These are phyloP conservation scores for Neodontobutis hainanensis DNA, from an alignment of 2,113 vertebrate species.

Conservation along the genomic window DNA sequence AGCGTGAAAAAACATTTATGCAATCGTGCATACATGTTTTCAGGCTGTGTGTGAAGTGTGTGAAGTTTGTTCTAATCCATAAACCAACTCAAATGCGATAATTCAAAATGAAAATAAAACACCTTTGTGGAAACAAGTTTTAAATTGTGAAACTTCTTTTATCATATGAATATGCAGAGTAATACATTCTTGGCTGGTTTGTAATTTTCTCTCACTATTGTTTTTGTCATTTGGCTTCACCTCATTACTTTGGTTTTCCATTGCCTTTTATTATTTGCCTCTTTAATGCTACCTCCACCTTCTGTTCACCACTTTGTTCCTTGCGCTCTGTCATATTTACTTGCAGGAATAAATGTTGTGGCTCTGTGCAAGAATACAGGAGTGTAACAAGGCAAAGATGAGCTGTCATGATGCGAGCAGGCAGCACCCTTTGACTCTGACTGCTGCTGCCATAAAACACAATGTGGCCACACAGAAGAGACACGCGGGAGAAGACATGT, in stretches of 20 bases:
- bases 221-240: constrained; percentile 41
- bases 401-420: constrained; percentile 32
- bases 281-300: constrained; percentile 34
- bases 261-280: constrained; percentile 52
- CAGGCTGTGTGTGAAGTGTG: too few relatives aligned
- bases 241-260: constrained; percentile 38
- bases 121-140: constrained; percentile 1
- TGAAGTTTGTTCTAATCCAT: not conserved
- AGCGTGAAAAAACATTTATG: not conserved
- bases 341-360: constrained; percentile 38
- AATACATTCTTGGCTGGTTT: constrained; percentile 21
- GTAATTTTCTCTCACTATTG: constrained; percentile 16
- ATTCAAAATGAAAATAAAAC: not conserved
- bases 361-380: constrained; percentile 47
- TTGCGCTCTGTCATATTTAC: constrained; percentile 47
- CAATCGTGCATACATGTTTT: too few relatives aligned
- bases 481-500: constrained; percentile 39
- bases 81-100: not conserved
- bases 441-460: constrained; percentile 56
- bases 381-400: constrained; percentile 39
- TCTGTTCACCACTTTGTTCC: constrained; percentile 24
- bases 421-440: constrained; percentile 35
- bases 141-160: constrained; percentile 17
- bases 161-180: not conserved
- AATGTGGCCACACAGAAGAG: constrained; percentile 38